phyloP scores from a whole-genome alignment of 2,797 vertebrate genomes.

The Neostethus bicornis region DNA sequence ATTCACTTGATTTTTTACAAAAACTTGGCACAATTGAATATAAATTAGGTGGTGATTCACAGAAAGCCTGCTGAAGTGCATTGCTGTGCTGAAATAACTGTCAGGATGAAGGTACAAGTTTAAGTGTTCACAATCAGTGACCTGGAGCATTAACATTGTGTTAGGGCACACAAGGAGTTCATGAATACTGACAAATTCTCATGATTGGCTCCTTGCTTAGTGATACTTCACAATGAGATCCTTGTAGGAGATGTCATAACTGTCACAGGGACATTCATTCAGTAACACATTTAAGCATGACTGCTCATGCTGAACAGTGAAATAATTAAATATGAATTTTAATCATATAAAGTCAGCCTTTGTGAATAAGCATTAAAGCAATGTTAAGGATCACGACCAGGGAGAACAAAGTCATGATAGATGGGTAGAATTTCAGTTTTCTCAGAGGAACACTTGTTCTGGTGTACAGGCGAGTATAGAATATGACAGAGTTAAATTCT shows the following conservation, averaged over 20 bases:
- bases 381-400: background rate
- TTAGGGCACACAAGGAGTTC: constrained; percentile 8
- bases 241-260: background rate
- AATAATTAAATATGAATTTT: background rate
- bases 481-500: background rate
- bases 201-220: background rate
- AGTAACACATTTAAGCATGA: background rate
- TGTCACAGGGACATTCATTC: background rate
- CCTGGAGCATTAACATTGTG: constrained; percentile 10
- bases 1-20: too few relatives aligned
- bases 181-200: constrained; percentile 13
- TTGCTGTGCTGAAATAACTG: constrained; percentile 1
- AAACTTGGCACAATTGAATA: background rate
- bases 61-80: constrained; percentile 2
- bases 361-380: background rate
- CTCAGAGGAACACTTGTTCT: background rate
- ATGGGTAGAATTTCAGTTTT: background rate
- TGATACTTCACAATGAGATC: constrained; percentile 18
- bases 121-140: constrained; percentile 24
- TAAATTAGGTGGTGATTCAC: constrained; percentile 5
- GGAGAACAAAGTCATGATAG: too few relatives aligned
- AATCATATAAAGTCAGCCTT: background rate
- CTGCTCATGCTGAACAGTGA: constrained; percentile 1
- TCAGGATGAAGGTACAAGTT: constrained; percentile 28
- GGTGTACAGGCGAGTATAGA: background rate